Evolutionary conservation across 2,888 invertebrate species (phyloP).

Genomic region (Drosophila suboccidentalis): DNA sequence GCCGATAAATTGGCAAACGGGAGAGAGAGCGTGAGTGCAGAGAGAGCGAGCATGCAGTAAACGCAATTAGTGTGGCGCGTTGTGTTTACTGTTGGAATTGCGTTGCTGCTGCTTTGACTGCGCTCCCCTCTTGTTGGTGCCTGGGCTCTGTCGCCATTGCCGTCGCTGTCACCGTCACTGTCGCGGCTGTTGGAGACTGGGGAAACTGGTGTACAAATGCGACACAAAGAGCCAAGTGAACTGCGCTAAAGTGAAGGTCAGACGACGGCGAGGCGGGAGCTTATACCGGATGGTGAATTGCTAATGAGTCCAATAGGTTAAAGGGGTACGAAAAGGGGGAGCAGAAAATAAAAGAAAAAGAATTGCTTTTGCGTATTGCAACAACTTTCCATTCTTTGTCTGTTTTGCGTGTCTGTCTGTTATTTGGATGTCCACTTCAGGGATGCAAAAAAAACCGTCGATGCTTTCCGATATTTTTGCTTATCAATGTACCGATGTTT

Average conservation of each 20-base stretch:
- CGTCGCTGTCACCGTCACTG: constrained; percentile 5
- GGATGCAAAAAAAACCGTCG: not conserved
- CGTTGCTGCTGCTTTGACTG: constrained; percentile 53
- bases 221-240: constrained; percentile 71
- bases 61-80: constrained; percentile 56
- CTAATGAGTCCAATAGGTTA: constrained; percentile 55
- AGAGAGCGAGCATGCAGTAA: constrained; percentile 31
- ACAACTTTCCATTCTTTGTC: constrained; percentile 56
- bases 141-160: not conserved
- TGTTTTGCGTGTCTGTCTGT: constrained; percentile 8
- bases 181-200: constrained; percentile 27
- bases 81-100: constrained; percentile 63
- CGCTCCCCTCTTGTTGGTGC: constrained; percentile 25
- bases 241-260: constrained; percentile 69
- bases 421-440: not conserved
- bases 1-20: constrained; percentile 18
- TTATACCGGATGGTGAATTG: constrained; percentile 50
- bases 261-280: constrained; percentile 16
- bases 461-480: not conserved
- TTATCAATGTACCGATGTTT: too few relatives aligned
- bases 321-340: not conserved
- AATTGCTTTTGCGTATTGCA: constrained; percentile 50
- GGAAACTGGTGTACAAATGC: constrained; percentile 38
- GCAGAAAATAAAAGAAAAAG: not conserved
- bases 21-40: constrained; percentile 1